Evolutionary conservation across 2,888 invertebrate species (phyloP).

Genomic region (Drosophila koepferae): DNA sequence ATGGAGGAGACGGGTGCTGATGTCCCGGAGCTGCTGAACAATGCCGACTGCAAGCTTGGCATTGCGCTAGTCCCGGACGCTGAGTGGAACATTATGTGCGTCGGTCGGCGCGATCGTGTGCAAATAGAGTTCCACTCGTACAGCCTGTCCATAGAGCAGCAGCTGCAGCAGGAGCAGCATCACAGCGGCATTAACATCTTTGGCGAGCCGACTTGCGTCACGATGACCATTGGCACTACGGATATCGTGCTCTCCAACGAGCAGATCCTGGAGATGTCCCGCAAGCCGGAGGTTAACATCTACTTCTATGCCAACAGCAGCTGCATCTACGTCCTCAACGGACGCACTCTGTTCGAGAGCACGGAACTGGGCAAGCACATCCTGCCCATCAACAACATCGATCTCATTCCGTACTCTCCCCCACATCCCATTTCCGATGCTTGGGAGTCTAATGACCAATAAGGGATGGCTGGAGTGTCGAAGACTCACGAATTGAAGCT

Average conservation of each 20-base stretch:
- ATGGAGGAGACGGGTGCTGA: slow-evolving; percentile 3
- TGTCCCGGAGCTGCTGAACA: not conserved
- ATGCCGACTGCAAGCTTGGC: not conserved
- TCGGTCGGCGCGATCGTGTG: not conserved
- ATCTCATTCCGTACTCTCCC: not conserved
- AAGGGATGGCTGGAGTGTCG: too few species aligned
- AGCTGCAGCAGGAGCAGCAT: not conserved
- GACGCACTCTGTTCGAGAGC: slow-evolving; percentile 12
- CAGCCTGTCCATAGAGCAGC: not conserved
- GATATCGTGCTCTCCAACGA: not conserved
- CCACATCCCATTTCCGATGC: not conserved
- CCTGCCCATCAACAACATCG: slow-evolving; percentile 24
- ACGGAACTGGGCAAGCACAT: slow-evolving; percentile 14
- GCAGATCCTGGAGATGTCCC: not conserved
- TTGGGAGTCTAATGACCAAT: not conserved
- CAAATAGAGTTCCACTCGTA: not conserved
- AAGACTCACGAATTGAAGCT: too few species aligned
- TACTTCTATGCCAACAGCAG: not conserved
- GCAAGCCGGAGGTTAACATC: not conserved
- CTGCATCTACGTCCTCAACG: slow-evolving; percentile 10
- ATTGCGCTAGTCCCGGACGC: not conserved
- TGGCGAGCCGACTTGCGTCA: slow-evolving; percentile 20
- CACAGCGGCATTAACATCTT: slow-evolving; percentile 35
- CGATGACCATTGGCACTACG: not conserved
- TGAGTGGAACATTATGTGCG: slow-evolving; percentile 5